Base-by-base conservation (phyloP, 2,797 vertebrate genomes). In the Sebastes vulpes region DNA sequence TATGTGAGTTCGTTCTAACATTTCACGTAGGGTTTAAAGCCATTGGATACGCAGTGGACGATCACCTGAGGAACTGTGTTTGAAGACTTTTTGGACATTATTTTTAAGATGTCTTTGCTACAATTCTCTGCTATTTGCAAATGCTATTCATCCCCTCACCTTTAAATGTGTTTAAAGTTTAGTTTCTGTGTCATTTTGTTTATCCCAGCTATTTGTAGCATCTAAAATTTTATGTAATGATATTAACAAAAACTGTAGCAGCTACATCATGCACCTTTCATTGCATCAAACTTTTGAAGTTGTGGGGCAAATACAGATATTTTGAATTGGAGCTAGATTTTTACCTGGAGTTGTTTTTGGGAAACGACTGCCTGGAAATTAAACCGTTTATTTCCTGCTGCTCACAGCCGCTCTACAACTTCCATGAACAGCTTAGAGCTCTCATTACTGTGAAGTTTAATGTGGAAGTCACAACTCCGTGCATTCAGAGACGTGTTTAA, bases 1-100 rank as follows among this genome's bases (percentile, higher is more conserved):
- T 99, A 99, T 98, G 98, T 99, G 98, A 99, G 96, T 97, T 96
- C 75, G 96, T 95, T 95, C 95, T 95, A 94, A 93, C 73, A 96
- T 94, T 86, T 99, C 98, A 98, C 97, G 97, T 99, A 99, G 98
- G 98, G 97, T 97, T 96, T 96, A 99, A 99, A 99, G 98, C 98
- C 98, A 99, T 99, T 97, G 96, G 97, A 96, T 96, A 95, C 97
- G 92, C 95, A 92, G 96, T 97, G 97, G 96, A 95, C 94, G 91
- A 71, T 92, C 97, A 32, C 89, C 96, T 85, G 48, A 42, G 70
- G 67, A 66, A 50, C 46, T 60, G 54, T 21, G 6, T 32, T 60
- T 57, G 14, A 63, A 66, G 50, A 56, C 11, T 12, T 60, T 38
- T 68, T 29, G 2, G 65, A 28, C 50, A 57, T 38, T 16, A 46